Evolutionary conservation across 2,888 invertebrate species (phyloP).

Genomic region (Bursaphelenchus okinawaensis): DNA sequence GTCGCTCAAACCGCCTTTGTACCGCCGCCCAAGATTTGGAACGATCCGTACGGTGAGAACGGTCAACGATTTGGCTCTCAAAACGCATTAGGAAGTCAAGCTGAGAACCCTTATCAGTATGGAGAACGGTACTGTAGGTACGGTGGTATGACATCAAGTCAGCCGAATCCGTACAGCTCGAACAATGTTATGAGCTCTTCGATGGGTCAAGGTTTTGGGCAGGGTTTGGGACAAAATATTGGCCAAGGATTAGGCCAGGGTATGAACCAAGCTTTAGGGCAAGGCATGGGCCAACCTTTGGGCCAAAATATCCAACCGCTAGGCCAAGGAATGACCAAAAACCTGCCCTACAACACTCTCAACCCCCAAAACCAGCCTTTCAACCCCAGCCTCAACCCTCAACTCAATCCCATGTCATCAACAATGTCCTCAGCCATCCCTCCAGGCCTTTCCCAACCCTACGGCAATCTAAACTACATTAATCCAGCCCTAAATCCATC

Average conservation of each 20-base stretch:
- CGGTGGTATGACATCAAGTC: background rate
- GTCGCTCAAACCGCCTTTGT: background rate
- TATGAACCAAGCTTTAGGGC: too few relatives aligned
- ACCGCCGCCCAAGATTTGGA: constrained; percentile 8
- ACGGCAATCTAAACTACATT: too few relatives aligned
- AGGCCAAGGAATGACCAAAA: too few relatives aligned
- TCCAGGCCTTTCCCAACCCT: constrained; percentile 10
- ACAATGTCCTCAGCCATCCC: background rate
- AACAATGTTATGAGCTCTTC: too few relatives aligned
- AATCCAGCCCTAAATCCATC: background rate
- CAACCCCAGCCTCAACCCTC: too few relatives aligned
- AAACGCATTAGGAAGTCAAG: background rate
- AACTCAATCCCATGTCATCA: constrained; percentile 3
- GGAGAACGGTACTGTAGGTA: background rate
- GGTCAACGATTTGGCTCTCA: background rate
- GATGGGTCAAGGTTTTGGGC: too few relatives aligned
- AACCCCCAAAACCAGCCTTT: too few relatives aligned
- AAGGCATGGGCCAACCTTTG: too few relatives aligned
- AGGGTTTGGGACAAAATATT: too few relatives aligned
- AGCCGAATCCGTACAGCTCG: constrained; percentile 25
- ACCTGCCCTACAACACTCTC: too few relatives aligned
- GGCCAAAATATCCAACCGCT: too few relatives aligned
- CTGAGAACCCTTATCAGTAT: background rate
- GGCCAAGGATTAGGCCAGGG: too few relatives aligned
- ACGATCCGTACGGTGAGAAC: background rate